Conservation (phyloP, 2,113 vertebrate genomes). For the Butastur rufipennis region DNA sequence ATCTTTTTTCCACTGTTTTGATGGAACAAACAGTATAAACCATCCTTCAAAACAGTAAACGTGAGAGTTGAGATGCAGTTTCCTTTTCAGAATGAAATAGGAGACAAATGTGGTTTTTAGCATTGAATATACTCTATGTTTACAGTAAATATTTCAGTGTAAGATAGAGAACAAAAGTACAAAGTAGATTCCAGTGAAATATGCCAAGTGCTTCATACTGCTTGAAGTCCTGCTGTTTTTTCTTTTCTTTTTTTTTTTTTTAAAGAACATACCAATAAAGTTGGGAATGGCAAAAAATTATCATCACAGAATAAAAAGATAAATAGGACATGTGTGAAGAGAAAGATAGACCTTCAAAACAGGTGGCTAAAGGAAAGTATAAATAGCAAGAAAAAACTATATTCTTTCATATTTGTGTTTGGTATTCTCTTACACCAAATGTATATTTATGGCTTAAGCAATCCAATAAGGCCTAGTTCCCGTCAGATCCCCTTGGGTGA, state of each 20-base stretch:
- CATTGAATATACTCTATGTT: not conserved
- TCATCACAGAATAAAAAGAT: not conserved
- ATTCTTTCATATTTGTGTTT: not conserved
- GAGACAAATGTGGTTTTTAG: not conserved
- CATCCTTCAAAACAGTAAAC: not conserved
- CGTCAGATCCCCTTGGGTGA: not conserved
- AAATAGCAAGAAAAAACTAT: not conserved
- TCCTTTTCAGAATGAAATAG: not conserved
- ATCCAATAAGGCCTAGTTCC: not conserved
- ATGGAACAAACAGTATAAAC: not conserved
- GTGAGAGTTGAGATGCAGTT: not conserved
- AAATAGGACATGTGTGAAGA: not conserved
- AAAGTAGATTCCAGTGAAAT: not conserved
- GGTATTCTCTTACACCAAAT: not conserved
- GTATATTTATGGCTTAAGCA: not conserved
- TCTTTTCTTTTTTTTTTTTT: not conserved
- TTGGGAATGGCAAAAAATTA: not conserved
- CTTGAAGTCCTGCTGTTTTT: not conserved
- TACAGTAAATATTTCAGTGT: constrained; percentile 23
- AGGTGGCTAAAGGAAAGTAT: not conserved
- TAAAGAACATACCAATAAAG: not conserved
- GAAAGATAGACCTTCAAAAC: not conserved
- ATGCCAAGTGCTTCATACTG: not conserved
- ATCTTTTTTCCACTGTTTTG: constrained; percentile 14
- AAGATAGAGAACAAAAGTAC: constrained; percentile 8